Percentiles rank a stretch among this genome's conserved stretches.
These are phyloP conservation scores for Drosophila watanabei DNA, from an alignment of 1,140 invertebrate species.

Conservation along the genomic window DNA sequence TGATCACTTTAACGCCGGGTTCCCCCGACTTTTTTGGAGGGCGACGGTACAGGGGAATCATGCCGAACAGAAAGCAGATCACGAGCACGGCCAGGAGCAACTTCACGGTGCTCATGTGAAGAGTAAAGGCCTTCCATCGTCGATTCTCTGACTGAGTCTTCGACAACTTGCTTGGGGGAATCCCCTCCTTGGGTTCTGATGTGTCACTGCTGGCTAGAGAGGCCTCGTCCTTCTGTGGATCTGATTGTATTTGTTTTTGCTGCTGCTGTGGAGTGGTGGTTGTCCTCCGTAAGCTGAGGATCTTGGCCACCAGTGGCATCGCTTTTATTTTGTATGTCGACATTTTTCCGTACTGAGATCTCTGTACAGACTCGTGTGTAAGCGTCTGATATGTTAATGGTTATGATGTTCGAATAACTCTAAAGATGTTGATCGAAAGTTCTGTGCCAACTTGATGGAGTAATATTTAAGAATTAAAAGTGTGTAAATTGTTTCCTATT, in stretches of 20 bases:
- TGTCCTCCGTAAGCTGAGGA: slow-evolving; percentile 34
- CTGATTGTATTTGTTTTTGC: not conserved
- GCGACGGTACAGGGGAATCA: slow-evolving; percentile 8
- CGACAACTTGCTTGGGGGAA: not conserved
- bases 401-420: not conserved
- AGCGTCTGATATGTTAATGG: not conserved
- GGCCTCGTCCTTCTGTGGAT: not conserved
- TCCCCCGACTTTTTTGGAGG: not conserved
- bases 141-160: not conserved
- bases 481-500: not conserved
- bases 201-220: not conserved
- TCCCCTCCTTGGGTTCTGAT: not conserved
- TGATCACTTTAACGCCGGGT: slow-evolving; percentile 14
- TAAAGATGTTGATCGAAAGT: not conserved
- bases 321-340: slow-evolving; percentile 9
- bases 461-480: not conserved
- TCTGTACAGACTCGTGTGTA: not conserved
- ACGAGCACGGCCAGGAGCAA: slow-evolving; percentile 10
- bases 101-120: slow-evolving; percentile 17
- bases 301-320: slow-evolving; percentile 25
- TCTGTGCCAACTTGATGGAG: not conserved
- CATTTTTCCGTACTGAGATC: slow-evolving; percentile 16
- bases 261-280: slow-evolving; percentile 1
- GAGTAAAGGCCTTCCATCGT: not conserved
- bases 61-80: slow-evolving; percentile 18